Evolutionary conservation across 2,113 vertebrate genomes (phyloP), one percentile per base, ranked within the genome.

Genomic region (Talpa occidentalis): DNA sequence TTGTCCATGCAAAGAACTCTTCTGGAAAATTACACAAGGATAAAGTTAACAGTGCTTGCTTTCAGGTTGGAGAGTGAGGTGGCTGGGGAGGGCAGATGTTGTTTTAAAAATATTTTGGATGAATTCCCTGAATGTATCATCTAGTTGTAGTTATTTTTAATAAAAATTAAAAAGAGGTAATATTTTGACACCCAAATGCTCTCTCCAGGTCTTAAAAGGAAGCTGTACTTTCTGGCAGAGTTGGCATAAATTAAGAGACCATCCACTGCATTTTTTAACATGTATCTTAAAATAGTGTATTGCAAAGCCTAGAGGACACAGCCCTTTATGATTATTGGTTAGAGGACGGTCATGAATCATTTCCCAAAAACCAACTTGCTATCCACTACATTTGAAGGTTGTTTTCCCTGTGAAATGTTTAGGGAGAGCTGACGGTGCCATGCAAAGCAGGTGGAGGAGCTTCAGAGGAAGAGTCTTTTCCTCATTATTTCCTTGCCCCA

Each of bases 271-370:
- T 49, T 81, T 90, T 92, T 76, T n/a, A 77, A 86, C 82, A 49
- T 22, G 21, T 62, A n/a, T 78, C 94, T 96, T 95, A 94, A 96
- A 97, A 94, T 95, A 94, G 80, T 37, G 56, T 16, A 10, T 24
- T 80, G 66, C 66, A 35, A 30, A 69, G 60, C 77, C 56, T 56
- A 22, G 80, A 47, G 59, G 69, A 35, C 89, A 93, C 60, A 62
- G 78, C 87, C 49, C 79, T 54, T 96, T 15, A 15, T 62, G 90
- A 74, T 40, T 40, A 37, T n/a, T 84, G 79, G 66, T 93, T 79
- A 95, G 42, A 76, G 35, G 64, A 35, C 12, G 0, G 73, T 47
- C 47, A 83, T 66, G 60, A 62, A 74, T 84, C 80, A 72, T 84
- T 83, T 95, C 77, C 90, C 83, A 66, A 54, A 80, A 76, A 76